These are phyloP conservation scores for Tinamus guttatus DNA, from an alignment of 2,113 vertebrate genomes.

Conservation along the genomic window DNA sequence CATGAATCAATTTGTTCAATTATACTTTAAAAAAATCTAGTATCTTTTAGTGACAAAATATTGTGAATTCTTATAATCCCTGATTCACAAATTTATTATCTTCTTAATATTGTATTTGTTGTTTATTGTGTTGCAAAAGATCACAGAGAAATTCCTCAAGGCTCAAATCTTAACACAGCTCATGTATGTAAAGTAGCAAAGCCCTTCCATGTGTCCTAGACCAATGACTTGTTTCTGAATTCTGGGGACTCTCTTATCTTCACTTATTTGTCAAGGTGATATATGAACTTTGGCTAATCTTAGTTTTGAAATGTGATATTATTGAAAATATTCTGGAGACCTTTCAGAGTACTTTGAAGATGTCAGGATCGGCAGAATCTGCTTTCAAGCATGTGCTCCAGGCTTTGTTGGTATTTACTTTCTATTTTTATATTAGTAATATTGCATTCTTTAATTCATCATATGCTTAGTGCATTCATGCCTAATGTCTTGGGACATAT, in stretches of 20 bases:
- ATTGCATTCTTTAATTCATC: constrained; percentile 34
- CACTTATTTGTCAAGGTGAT: constrained; percentile 18
- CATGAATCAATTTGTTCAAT: neutral
- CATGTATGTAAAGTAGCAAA: neutral
- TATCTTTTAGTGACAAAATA: neutral
- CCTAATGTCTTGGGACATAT: neutral
- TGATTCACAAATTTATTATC: neutral
- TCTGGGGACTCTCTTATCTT: neutral
- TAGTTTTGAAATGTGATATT: neutral
- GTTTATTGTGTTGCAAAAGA: neutral
- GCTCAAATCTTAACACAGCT: neutral
- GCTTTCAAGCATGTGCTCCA: neutral
- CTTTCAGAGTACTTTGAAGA: constrained; percentile 48
- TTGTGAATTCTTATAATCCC: neutral
- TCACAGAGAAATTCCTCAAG: neutral
- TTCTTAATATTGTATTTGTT: neutral
- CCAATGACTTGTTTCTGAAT: neutral
- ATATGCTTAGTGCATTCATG: constrained; percentile 34
- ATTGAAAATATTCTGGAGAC: neutral
- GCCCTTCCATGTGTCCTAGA: neutral
- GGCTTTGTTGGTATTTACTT: constrained; percentile 5
- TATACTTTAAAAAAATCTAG: neutral
- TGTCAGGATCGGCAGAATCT: neutral
- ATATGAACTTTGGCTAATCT: neutral
- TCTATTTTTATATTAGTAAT: constrained; percentile 54